Base-by-base conservation (phyloP, 1,140 invertebrate genomes). In the Pararge aegeria region DNA sequence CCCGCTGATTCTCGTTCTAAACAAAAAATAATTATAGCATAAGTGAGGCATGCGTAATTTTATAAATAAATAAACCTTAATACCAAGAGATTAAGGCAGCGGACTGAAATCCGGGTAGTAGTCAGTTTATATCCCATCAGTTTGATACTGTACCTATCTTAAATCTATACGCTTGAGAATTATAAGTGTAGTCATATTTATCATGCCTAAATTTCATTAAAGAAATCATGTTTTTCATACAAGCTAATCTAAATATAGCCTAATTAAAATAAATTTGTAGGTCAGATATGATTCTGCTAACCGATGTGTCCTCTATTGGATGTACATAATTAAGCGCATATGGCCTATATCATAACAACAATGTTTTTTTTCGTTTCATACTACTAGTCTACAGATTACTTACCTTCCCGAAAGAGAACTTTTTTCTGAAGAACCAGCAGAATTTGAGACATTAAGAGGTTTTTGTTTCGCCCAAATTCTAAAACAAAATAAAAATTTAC, bases 381-480 rank as follows among this genome's bases (percentile, higher is more conserved):
- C 4, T 5, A 38, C 34, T 13, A 10, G 13, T 13, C 34, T 15
- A n/a, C n/a, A 24, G 24, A 7, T 2, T 15, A 18, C 38, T 42
- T 18, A 87, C 82, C 80, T 75, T 48, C 62, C 64, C n/a, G 61
- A 48, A 7, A 65, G 19, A n/a, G 70, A 76, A 12, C 69, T 56
- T 50, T 66, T 76, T 5, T 75, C 79, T 0, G 76, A 75, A 3
- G 79, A 64, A 3, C 64, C 58, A 5, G 66, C 52, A 0, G 75
- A 71, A 1, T 48, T 68, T 13, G 53, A 49, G 24, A 51, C 64
- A 19, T 66, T 59, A 9, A 30, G 49, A 0, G 61, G 55, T 66
- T 80, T 88, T 40, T 85, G 83, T 58, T 86, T 84, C 0, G 75
- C 70, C 85, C 85, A 87, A 57, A 87, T 86, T 53, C 85, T 87